Evolutionary conservation across 1,140 invertebrate species (phyloP).

Genomic region (Meteorus sp.): DNA sequence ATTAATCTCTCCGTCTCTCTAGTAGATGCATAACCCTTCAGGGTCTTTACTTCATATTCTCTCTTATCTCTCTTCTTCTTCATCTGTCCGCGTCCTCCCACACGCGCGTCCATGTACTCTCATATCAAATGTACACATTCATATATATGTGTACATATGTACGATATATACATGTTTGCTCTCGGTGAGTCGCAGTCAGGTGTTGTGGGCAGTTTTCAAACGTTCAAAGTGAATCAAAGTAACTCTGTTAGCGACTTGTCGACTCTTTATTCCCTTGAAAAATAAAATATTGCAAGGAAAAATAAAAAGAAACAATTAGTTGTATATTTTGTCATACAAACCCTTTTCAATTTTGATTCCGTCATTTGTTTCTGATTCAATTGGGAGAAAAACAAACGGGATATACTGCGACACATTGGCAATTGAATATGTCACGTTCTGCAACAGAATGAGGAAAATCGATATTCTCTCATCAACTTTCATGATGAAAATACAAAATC

Average conservation of each 20-base stretch:
- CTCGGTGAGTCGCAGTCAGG: conserved; percentile 48
- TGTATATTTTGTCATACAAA: too few species aligned
- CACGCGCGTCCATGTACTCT: conserved; percentile 18
- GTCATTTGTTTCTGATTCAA: too few species aligned
- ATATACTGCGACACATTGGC: too few species aligned
- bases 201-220: conserved; percentile 45
- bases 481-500: too few species aligned
- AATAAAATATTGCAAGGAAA: too few species aligned
- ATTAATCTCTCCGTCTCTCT: conserved; percentile 53
- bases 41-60: background rate
- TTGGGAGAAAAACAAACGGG: too few species aligned
- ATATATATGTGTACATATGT: background rate
- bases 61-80: conserved; percentile 18
- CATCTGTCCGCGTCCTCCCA: conserved; percentile 11
- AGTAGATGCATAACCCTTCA: conserved; percentile 1
- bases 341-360: too few species aligned
- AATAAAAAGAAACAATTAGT: too few species aligned
- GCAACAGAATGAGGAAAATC: too few species aligned
- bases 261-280: background rate
- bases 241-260: conserved; percentile 32
- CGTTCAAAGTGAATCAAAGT: conserved; percentile 47
- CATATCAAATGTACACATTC: background rate
- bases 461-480: too few species aligned
- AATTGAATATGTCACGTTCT: too few species aligned
- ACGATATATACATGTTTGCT: conserved; percentile 32